Base-by-base conservation (phyloP, 2,113 vertebrate species). In the Acanthochromis polyacanthus region DNA sequence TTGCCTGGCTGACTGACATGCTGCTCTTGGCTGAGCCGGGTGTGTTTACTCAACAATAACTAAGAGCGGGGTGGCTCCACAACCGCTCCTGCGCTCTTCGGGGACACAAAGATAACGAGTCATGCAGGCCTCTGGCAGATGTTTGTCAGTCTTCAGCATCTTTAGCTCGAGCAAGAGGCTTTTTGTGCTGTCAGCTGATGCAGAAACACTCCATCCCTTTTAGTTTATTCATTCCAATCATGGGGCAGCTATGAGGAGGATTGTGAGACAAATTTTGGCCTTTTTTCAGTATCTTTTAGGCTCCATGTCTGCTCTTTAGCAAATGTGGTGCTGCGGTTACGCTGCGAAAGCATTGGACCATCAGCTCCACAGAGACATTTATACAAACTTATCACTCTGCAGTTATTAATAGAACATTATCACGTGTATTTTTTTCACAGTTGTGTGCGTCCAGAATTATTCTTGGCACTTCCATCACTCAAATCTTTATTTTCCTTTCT, bases 21-120 rank as follows among this genome's bases (percentile, higher is more conserved):
- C 76, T 67, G 61, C 74, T 81, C 57, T 89, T 92, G 85, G 85
- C 85, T 53, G 3, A 23, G 30, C 60, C 43, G 46, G 28, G 38
- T 75, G 58, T 89, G 86, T 93, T 91, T 90, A 80, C 72, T 87
- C 80, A 81, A 91, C 77, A 84, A 81, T 90, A 86, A 90, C 52
- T 81, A 74, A 81, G 76, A 82, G 75, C 38, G 40, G 60, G 79
- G 79, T 58, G 77, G 84, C 81, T 88, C 81, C 76, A 68, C 64
- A 80, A 61, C 81, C 58, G 70, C 74, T 69, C 70, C 77, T 66
- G 61, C 61, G 65, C 60, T 85, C 53, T 69, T 28, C 4, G 57
- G 67, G 48, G 65, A 43, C 73, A 73, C 71, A 68, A 32, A 62
- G 57, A 30, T 19, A 73, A 60, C 28, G 20, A 48, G 64, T 65